A percentile compares a stretch with the other conserved stretches of the same genome.
Conservation (phyloP, 2,888 invertebrate species). For the Nudaria mundana region DNA sequence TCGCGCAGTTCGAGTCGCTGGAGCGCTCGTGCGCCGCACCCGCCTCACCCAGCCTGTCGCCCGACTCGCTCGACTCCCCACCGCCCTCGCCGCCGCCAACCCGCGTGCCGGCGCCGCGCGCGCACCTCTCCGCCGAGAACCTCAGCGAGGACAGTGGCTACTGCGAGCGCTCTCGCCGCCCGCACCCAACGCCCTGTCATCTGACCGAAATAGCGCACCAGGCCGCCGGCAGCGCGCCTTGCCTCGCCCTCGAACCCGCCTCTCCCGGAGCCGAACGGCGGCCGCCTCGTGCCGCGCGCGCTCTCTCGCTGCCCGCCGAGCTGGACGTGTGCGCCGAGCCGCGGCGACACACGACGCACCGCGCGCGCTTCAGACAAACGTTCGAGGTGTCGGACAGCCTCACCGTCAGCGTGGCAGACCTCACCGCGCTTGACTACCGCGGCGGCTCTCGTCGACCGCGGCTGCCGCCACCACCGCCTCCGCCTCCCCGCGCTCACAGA, state of each 20-base stretch:
- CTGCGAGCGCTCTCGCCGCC: slow-evolving; percentile 80
- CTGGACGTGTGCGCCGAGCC: slow-evolving; percentile 82
- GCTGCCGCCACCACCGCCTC: slow-evolving; percentile 64
- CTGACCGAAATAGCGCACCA: slow-evolving; percentile 61
- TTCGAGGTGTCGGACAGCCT: slow-evolving; percentile 73
- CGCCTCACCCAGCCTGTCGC: slow-evolving; percentile 67
- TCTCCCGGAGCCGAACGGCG: slow-evolving; percentile 59
- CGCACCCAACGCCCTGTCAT: slow-evolving; percentile 55
- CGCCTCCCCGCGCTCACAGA: slow-evolving; percentile 36
- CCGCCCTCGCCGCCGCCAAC: slow-evolving; percentile 63
- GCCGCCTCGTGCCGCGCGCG: slow-evolving; percentile 64
- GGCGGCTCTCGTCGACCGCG: slow-evolving; percentile 60
- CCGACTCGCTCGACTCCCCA: slow-evolving; percentile 73
- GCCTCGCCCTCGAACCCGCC: slow-evolving; percentile 53
- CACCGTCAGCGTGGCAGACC: slow-evolving; percentile 83
- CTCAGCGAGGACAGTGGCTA: slow-evolving; percentile 91
- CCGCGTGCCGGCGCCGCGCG: slow-evolving; percentile 53
- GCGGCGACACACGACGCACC: slow-evolving; percentile 53
- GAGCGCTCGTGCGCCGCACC: slow-evolving; percentile 82
- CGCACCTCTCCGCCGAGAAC: slow-evolving; percentile 87
- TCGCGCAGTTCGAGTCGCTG: slow-evolving; percentile 92
- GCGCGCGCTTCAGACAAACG: slow-evolving; percentile 69
- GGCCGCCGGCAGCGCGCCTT: slow-evolving; percentile 64
- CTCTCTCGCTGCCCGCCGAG: slow-evolving; percentile 83
- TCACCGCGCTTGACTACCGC: slow-evolving; percentile 82